Conservation (phyloP, 1,140 invertebrate species). For the Lepidurus arcticus region DNA sequence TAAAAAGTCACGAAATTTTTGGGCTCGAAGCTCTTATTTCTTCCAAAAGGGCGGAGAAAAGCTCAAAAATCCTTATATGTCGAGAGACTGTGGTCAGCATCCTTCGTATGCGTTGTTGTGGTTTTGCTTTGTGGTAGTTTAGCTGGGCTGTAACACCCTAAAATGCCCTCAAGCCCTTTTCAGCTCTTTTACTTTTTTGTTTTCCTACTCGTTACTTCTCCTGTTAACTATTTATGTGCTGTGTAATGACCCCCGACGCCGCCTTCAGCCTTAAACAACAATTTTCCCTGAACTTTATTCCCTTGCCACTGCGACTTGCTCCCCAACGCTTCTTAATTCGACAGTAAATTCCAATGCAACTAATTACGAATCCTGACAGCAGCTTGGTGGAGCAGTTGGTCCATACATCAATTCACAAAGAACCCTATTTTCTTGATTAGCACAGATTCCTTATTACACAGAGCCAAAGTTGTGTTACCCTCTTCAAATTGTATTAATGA, state of each 20-base stretch:
- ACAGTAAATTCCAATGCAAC: background rate
- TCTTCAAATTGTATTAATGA: slow-evolving; percentile 16
- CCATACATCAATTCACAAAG: background rate
- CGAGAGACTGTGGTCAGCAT: background rate
- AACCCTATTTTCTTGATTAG: background rate
- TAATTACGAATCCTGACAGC: background rate
- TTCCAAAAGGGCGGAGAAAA: background rate
- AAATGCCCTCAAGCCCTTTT: background rate
- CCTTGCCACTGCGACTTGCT: background rate
- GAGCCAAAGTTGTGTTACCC: background rate
- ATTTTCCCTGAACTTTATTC: background rate
- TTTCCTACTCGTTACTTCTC: background rate
- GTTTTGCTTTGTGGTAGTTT: slow-evolving; percentile 10
- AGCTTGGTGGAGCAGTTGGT: background rate
- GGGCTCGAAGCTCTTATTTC: background rate
- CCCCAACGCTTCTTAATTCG: background rate
- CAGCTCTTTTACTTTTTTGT: background rate
- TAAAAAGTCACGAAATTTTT: background rate
- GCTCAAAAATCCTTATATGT: background rate
- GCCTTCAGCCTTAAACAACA: slow-evolving; percentile 17
- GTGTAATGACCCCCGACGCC: slow-evolving; percentile 3
- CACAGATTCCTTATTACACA: background rate
- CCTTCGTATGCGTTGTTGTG: background rate
- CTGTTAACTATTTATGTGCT: slow-evolving; percentile 5
- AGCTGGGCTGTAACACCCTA: background rate